Percentiles rank a stretch among this genome's conserved stretches.
Conservation (phyloP, 2,113 vertebrate species). For the Pedetes capensis region DNA sequence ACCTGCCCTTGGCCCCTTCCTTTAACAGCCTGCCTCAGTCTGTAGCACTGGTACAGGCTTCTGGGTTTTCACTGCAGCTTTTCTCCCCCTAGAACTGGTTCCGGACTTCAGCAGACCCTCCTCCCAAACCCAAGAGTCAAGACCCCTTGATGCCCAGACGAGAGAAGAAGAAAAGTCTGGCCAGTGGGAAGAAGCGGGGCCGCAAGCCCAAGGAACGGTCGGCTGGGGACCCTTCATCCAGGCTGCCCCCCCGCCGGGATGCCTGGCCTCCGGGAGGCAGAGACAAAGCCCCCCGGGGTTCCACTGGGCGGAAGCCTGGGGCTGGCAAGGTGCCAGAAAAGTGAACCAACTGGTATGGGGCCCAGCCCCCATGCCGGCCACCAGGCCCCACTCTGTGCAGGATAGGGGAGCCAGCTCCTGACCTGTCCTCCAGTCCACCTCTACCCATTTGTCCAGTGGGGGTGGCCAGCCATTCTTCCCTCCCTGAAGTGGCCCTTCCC, state of each 20-base stretch:
- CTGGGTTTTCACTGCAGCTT: background rate
- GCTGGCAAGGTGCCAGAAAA: constrained; percentile 80
- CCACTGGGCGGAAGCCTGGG: constrained; percentile 79
- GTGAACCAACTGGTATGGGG: constrained; percentile 68
- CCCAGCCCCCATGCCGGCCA: constrained; percentile 33
- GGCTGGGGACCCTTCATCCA: constrained; percentile 62
- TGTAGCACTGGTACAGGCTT: background rate
- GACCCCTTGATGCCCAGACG: constrained; percentile 82
- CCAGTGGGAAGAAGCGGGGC: constrained; percentile 91
- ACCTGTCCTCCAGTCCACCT: background rate
- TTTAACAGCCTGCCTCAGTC: background rate
- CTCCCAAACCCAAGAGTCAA: constrained; percentile 86
- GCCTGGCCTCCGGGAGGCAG: constrained; percentile 74
- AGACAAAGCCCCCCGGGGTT: constrained; percentile 68
- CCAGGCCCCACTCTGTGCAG: constrained; percentile 53
- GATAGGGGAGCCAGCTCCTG: background rate
- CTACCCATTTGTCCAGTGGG: background rate
- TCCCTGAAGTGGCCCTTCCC: background rate
- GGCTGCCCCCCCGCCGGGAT: constrained; percentile 67
- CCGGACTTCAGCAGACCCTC: constrained; percentile 88
- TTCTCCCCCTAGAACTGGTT: constrained; percentile 94
- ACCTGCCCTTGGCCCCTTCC: too few relatives aligned
- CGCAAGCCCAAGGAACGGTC: constrained; percentile 93
- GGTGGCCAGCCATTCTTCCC: background rate
- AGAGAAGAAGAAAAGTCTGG: constrained; percentile 85